Conservation (phyloP, 1,140 invertebrate species). For the Drosophila mauritiana region DNA sequence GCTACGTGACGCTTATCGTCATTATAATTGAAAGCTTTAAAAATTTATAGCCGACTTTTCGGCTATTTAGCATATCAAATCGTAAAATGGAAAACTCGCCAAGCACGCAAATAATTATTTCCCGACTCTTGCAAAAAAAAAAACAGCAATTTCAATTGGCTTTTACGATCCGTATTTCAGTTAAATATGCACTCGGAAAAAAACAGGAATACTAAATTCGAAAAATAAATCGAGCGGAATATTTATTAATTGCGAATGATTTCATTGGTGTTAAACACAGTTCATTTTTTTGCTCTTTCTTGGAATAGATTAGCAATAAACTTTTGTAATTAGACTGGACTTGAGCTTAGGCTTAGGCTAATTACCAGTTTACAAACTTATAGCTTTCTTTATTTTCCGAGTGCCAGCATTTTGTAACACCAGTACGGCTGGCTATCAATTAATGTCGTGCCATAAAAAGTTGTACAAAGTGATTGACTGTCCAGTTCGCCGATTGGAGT, state of each 20-base stretch:
- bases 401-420: constrained; percentile 35
- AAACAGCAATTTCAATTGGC: constrained; percentile 49
- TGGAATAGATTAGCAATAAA: too few relatives aligned
- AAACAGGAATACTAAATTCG: not conserved
- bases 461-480: constrained; percentile 81
- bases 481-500: constrained; percentile 43
- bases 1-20: constrained; percentile 68
- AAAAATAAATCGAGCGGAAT: not conserved
- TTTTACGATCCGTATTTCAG: constrained; percentile 42
- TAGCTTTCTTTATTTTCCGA: constrained; percentile 6
- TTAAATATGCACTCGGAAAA: constrained; percentile 20
- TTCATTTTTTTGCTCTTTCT: too few relatives aligned
- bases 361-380: too few relatives aligned
- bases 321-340: too few relatives aligned
- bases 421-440: constrained; percentile 54
- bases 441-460: constrained; percentile 78
- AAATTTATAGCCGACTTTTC: constrained; percentile 71
- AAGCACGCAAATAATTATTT: constrained; percentile 41
- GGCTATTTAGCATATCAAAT: constrained; percentile 65
- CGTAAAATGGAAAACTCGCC: constrained; percentile 37
- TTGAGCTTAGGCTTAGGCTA: too few relatives aligned
- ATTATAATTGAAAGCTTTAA: constrained; percentile 77
- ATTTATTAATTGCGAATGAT: not conserved
- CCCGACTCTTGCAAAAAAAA: constrained; percentile 12
- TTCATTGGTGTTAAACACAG: not conserved